Base-by-base conservation (phyloP, 2,888 invertebrate species). In the Furcula furcula region DNA sequence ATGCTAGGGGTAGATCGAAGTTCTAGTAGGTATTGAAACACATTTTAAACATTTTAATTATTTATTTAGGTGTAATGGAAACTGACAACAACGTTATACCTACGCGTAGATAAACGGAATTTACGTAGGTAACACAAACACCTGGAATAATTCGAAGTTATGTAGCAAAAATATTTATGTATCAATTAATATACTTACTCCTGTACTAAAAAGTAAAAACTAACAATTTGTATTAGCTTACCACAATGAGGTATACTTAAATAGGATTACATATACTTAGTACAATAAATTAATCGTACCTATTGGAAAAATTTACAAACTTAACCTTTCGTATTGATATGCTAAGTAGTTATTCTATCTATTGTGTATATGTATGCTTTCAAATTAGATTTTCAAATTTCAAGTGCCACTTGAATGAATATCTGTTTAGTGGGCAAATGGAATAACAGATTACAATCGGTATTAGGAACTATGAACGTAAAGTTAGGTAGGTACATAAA, bases 261-360 rank as follows among this genome's bases (percentile, higher is more conserved):
- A 25, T 14, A 34, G 40, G 39, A 45, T 48, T 46, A 44, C 33
- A 49, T 63, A 65, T 60, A 65, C 60, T 58, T 39, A 36, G 39
- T 33, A 29, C 10, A 27, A 6, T 25, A 13, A 22, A 13, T 22
- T 33, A 39, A 47, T 34, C 32, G 30, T 38, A 38, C 4, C 49
- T 46, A 46, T 35, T 46, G 34, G 53, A 55, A 40, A 52, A 57
- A 69, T 59, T 61, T 52, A 56, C 55, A 60, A 37, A 35, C 31
- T 45, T 56, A 48, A 54, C 54, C 57, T 62, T 55, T 55, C 12
- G 37, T 38, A 46, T 37, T 40, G 43, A 42, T 40, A 54, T 43
- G 43, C 47, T 55, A 52, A 53, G 47, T 59, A 7, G 13, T 48
- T 41, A 46, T 41, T 40, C 31, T 32, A 48, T 47, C 38, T 46